Percentiles rank a stretch among this genome's conserved stretches.
Evolutionary conservation across 2,113 vertebrate genomes (phyloP).

Genomic region (Pseudonaja textilis): DNA sequence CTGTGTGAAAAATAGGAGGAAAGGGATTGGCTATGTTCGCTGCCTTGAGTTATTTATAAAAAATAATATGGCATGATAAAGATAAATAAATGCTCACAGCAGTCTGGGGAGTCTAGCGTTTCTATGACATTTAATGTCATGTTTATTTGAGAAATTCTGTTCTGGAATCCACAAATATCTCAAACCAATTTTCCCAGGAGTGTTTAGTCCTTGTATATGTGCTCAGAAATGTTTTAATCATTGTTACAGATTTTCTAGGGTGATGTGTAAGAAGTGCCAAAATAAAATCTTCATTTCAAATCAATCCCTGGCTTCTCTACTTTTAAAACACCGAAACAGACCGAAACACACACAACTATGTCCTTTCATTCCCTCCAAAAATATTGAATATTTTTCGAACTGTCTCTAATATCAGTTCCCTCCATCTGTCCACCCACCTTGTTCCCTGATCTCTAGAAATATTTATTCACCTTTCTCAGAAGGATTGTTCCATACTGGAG

Average conservation of each 20-base stretch:
- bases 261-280: background rate
- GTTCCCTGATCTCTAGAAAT: background rate
- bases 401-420: background rate
- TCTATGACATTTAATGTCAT: background rate
- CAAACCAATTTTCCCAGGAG: background rate
- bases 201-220: background rate
- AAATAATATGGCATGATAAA: background rate
- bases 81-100: background rate
- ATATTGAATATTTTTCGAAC: background rate
- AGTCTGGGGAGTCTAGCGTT: background rate
- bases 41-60: background rate
- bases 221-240: background rate
- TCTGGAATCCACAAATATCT: background rate
- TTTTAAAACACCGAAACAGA: background rate
- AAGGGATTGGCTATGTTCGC: background rate
- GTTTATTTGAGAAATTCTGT: background rate
- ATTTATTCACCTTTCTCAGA: background rate
- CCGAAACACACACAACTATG: background rate
- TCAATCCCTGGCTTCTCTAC: background rate
- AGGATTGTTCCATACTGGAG: background rate
- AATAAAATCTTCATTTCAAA: background rate
- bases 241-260: background rate
- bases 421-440: background rate
- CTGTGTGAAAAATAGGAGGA: background rate
- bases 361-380: background rate